phyloP scores from a whole-genome alignment of 1,140 invertebrate genomes.

The Euura saliciscinereae region DNA sequence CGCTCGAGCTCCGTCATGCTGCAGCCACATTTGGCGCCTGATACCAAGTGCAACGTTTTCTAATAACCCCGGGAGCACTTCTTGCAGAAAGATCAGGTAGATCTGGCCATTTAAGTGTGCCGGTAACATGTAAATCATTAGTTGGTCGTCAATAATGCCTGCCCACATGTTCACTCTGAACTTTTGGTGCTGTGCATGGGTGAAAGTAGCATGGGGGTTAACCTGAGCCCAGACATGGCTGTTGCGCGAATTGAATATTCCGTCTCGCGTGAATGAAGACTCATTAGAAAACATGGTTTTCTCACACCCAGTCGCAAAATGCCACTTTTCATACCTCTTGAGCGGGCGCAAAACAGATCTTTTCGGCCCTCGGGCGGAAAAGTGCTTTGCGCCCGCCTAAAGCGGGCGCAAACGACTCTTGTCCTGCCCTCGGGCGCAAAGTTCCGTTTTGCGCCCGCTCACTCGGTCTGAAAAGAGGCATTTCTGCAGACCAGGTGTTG shows the following conservation, averaged over 20 bases:
- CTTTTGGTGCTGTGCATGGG: conserved; percentile 11
- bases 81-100: background rate
- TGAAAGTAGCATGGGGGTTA: conserved; percentile 24
- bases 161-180: conserved; percentile 31
- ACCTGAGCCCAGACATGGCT: conserved; percentile 24
- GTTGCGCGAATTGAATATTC: conserved; percentile 25
- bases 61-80: background rate
- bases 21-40: conserved; percentile 14
- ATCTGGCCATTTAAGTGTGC: conserved; percentile 1
- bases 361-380: too few relatives aligned
- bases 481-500: too few relatives aligned
- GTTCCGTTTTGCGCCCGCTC: too few relatives aligned
- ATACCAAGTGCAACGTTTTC: background rate
- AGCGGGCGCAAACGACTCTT: too few relatives aligned
- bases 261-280: conserved; percentile 18
- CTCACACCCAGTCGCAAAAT: too few relatives aligned
- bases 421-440: too few relatives aligned
- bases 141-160: conserved; percentile 22
- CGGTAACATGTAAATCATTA: conserved; percentile 11
- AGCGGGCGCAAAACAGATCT: too few relatives aligned
- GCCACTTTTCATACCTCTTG: too few relatives aligned
- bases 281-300: conserved; percentile 19
- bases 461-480: too few relatives aligned
- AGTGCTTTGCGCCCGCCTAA: too few relatives aligned
- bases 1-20: conserved; percentile 39